phyloP scores from a whole-genome alignment of 2,888 invertebrate genomes.

The Nomada fabriciana region DNA sequence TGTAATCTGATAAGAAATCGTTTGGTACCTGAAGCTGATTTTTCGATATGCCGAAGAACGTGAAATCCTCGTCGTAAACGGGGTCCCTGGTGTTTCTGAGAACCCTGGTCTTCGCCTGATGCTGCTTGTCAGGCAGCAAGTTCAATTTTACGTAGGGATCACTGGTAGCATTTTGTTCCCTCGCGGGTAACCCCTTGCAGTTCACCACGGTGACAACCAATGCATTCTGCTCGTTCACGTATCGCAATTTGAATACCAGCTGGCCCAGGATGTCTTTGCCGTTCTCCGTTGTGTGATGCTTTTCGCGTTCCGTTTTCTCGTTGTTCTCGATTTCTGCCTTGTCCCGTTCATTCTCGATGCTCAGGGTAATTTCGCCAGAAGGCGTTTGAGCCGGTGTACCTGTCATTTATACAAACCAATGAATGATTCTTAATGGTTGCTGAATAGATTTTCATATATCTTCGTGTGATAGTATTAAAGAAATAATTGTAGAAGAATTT shows the following conservation, averaged over 20 bases:
- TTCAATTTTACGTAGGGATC: constrained; percentile 99
- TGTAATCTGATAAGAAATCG: neutral
- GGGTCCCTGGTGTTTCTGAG: constrained; percentile 98
- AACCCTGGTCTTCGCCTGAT: constrained; percentile 98
- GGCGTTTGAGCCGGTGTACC: constrained; percentile 79
- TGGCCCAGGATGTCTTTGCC: constrained; percentile 90
- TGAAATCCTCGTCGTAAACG: constrained; percentile 99
- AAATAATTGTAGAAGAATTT: too few species aligned
- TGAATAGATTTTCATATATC: neutral
- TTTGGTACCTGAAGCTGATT: constrained; percentile 89
- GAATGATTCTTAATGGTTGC: neutral
- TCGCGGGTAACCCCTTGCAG: constrained; percentile 94
- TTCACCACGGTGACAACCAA: constrained; percentile 96
- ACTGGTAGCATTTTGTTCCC: constrained; percentile 92
- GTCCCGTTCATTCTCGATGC: constrained; percentile 85
- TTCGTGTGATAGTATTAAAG: too few species aligned
- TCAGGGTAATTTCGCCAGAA: constrained; percentile 83
- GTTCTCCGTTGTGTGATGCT: constrained; percentile 85
- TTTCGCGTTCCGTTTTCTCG: constrained; percentile 85
- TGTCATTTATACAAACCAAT: neutral
- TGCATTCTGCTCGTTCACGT: constrained; percentile 95
- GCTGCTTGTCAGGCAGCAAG: constrained; percentile 98
- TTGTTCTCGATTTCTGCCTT: constrained; percentile 87
- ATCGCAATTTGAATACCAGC: constrained; percentile 95
- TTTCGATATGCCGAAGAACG: constrained; percentile 96